Percentiles rank a stretch among this genome's conserved stretches.
These are phyloP conservation scores for Morpho helenor DNA, from an alignment of 2,888 invertebrate species.

Conservation along the genomic window DNA sequence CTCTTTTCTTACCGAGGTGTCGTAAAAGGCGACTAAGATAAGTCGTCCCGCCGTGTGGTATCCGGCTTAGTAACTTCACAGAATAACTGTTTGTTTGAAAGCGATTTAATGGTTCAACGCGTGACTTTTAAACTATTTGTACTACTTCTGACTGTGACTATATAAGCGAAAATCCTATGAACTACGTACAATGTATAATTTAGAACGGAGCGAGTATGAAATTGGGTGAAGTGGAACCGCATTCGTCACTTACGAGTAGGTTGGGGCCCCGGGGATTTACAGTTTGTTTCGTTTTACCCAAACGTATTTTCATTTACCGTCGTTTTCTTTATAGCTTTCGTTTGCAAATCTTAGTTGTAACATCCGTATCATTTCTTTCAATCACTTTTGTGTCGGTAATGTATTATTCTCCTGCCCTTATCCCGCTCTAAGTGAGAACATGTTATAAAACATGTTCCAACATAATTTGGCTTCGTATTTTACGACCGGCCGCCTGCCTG, in stretches of 20 bases:
- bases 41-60: too few relatives aligned
- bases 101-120: too few relatives aligned
- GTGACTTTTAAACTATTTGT: not conserved
- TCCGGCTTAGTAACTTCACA: too few relatives aligned
- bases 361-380: not conserved
- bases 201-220: slow-evolving; percentile 15
- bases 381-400: too few relatives aligned
- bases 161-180: slow-evolving; percentile 1
- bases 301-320: slow-evolving; percentile 24
- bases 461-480: too few relatives aligned
- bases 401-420: too few relatives aligned
- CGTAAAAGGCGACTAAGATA: too few relatives aligned
- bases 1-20: too few relatives aligned
- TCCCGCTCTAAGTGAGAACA: too few relatives aligned
- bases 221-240: slow-evolving; percentile 20
- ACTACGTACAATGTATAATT: slow-evolving; percentile 12
- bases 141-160: not conserved
- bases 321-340: slow-evolving; percentile 10
- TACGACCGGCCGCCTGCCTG: too few relatives aligned
- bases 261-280: slow-evolving; percentile 24
- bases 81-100: too few relatives aligned
- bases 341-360: slow-evolving; percentile 1
- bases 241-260: slow-evolving; percentile 27
- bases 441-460: too few relatives aligned
- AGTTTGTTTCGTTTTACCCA: slow-evolving; percentile 28